Base-by-base conservation (phyloP, 1,140 invertebrate species). In the Calephelis nemesis region DNA sequence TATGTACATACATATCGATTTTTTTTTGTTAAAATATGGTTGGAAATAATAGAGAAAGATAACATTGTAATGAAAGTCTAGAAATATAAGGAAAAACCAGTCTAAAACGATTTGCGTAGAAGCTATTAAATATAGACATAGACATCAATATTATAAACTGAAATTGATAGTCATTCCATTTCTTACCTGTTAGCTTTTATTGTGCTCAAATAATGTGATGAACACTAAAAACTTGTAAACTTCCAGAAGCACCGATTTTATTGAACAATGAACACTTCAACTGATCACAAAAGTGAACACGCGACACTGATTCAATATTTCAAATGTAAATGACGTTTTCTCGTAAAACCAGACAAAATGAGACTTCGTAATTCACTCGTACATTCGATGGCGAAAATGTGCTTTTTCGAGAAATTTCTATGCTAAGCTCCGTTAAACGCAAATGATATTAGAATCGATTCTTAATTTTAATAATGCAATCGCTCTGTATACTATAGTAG, bases 361-460 rank as follows among this genome's bases (percentile, higher is more conserved):
- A 49, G 47, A 77, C 72, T 72, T 70, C 62, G 58, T 73, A 75
- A 67, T 68, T 67, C 63, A 68, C 65, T 73, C 64, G 58, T 74
- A 65, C 48, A 73, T 72, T 75, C 73, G 74, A 81, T 80, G 48
- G 68, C 70, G 71, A 76, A 78, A 82, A 75, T 70, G 73, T 68
- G 73, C 66, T 74, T 65, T 68, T 86, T 85, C 84, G 72, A 86
- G 84, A 86, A 86, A 74, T 72, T 86, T 86, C 84, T 72, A 40
- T 52, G 15, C 8, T 11, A 19, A 30, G 11, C 7, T 58, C 19
- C 54, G 12, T 39, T 58, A 12, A 12, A 58, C 54, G 30, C 19
- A 58, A 58, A 39, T 11, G 3, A 30, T 9, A 12, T 7, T 12
- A 3, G 7, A 58, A 39, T 49, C 30, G 12, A 39, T 12, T 5